Percentiles rank a stretch among this genome's conserved stretches.
Conservation (phyloP, 92 coral and sea anemone species). For the Muricea muricata region DNA sequence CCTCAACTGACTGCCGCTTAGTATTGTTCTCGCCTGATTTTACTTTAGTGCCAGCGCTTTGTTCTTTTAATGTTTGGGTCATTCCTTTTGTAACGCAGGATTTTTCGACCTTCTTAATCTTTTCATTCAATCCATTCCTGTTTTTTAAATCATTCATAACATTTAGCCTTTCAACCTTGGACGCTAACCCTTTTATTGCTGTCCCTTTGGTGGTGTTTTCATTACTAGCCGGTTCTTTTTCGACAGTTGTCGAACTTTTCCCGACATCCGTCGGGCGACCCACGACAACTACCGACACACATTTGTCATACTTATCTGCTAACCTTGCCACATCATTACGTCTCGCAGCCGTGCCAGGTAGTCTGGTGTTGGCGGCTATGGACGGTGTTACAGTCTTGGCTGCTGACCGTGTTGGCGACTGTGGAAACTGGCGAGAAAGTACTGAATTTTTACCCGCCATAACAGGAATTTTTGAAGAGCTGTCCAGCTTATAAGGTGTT, state of each 20-base stretch:
- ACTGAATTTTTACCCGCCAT: neutral
- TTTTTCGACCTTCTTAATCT: neutral
- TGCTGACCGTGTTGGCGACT: slow-evolving; percentile 10
- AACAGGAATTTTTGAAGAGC: slow-evolving; percentile 26
- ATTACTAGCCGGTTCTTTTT: neutral
- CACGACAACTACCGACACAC: slow-evolving; percentile 24
- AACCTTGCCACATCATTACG: slow-evolving; percentile 5
- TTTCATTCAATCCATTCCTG: neutral
- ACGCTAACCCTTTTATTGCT: neutral
- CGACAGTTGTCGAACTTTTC: neutral
- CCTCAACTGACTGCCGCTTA: neutral
- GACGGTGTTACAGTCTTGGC: neutral
- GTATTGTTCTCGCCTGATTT: neutral
- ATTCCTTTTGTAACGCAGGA: neutral
- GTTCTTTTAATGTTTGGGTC: neutral
- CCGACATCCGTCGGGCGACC: slow-evolving; percentile 8
- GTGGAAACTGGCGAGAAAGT: slow-evolving; percentile 4
- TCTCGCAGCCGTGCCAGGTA: neutral
- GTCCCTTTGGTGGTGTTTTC: neutral
- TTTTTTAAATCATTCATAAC: neutral
- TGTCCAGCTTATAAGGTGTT: neutral
- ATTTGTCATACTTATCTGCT: slow-evolving; percentile 22
- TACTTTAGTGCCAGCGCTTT: neutral
- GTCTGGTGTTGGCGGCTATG: slow-evolving; percentile 1
- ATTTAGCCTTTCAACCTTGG: neutral